These are phyloP conservation scores for Drosophila micromelanica DNA, from an alignment of 1,140 invertebrate genomes.

Conservation along the genomic window DNA sequence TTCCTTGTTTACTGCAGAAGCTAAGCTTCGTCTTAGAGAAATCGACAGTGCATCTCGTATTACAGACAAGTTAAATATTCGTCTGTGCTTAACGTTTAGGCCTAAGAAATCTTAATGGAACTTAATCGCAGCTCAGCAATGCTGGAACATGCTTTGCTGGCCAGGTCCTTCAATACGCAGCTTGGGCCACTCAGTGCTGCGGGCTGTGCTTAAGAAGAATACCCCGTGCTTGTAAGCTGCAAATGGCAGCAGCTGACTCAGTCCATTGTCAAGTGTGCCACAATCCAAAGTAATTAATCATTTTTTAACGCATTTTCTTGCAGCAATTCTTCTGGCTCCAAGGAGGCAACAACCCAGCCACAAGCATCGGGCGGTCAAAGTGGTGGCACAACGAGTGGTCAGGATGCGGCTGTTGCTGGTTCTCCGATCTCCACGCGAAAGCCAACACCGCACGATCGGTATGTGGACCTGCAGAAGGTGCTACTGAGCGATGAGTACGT, in stretches of 20 bases:
- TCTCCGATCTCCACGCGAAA: constrained; percentile 60
- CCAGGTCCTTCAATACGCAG: constrained; percentile 46
- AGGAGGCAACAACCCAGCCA: constrained; percentile 79
- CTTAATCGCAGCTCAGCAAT: constrained; percentile 45
- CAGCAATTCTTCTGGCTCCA: constrained; percentile 83
- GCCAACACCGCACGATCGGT: constrained; percentile 85
- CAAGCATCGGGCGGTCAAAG: constrained; percentile 69
- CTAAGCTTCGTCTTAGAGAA: not conserved
- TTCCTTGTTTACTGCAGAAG: not conserved
- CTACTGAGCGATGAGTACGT: constrained; percentile 65
- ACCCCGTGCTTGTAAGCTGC: constrained; percentile 51
- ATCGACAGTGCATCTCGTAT: too few relatives aligned
- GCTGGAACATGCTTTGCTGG: constrained; percentile 47
- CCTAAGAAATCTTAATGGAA: constrained; percentile 54
- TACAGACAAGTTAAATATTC: not conserved
- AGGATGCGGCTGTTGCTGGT: constrained; percentile 43
- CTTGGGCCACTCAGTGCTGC: constrained; percentile 23
- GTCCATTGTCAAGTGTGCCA: constrained; percentile 49
- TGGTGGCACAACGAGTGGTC: constrained; percentile 59
- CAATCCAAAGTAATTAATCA: constrained; percentile 48
- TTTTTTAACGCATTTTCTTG: constrained; percentile 28
- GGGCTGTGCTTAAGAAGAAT: constrained; percentile 8
- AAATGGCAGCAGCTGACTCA: constrained; percentile 54
- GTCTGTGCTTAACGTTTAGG: constrained; percentile 4
- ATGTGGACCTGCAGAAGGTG: constrained; percentile 85